Base-by-base conservation (phyloP, 2,888 invertebrate genomes). In the Lepidochrysops patricia region DNA sequence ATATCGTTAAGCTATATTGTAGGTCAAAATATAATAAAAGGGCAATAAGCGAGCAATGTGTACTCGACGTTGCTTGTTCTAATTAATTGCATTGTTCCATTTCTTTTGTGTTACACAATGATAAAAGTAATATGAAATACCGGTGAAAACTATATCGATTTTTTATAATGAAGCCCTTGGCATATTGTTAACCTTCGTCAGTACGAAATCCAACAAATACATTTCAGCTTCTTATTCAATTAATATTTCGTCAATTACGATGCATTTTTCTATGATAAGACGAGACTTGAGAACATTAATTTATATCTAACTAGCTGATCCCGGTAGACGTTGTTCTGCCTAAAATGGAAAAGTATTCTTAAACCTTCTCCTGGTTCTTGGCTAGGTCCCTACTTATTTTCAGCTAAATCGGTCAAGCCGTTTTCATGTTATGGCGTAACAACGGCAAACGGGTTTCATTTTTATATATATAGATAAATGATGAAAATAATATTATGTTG, bases 1-100 rank as follows among this genome's bases (percentile, higher is more conserved):
- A 81, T 76, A 81, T 75, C 76, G 69, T 72, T 74, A 77, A 78
- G 79, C 77, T 75, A 52, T 78, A 76, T 73, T 76, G 73, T 77
- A 78, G 84, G 83, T 71, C 72, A 77, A 80, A 77, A 82, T 79
- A 76, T 75, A 73, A 68, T 69, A 69, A 68, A 69, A 72, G 63
- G 66, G 69, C 67, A 68, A 69, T 67, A 69, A 63, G 35, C 58
- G 61, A 43, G 64, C 64, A 52, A 66, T 62, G 49, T 57, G 61
- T 15, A 13, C 29, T 54, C 32, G 4, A 9, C 4, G 15, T 32
- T 54, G 9, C 29, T 29, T 15, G 13, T 52, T 26, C 13, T 54
- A 54, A 54, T 54, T 54, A 54, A 54, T 52, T 50, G 9, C 15
- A 43, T 43, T 43, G 43, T 43, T 19, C 23, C 9, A 12, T 19